These are phyloP conservation scores for Timema cristinae DNA, from an alignment of 2,888 invertebrate genomes.

Conservation along the genomic window DNA sequence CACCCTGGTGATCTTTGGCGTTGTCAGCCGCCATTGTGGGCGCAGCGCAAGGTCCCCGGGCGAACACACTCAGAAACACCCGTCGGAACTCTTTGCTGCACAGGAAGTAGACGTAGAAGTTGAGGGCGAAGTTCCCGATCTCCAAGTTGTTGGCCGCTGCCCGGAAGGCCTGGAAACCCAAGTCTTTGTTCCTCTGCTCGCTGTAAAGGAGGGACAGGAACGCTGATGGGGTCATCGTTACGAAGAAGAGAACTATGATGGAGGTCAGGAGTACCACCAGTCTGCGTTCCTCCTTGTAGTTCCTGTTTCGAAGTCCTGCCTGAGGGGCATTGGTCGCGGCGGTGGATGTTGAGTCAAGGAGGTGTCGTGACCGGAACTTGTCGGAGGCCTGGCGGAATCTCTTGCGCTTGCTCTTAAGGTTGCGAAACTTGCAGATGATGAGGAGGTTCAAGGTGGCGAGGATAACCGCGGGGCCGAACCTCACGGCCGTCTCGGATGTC, in stretches of 20 bases:
- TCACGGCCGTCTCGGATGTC: slow-evolving; percentile 44
- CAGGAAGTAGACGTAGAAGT: slow-evolving; percentile 48
- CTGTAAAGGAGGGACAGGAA: slow-evolving; percentile 45
- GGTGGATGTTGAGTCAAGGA: slow-evolving; percentile 22
- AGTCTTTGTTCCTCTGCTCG: slow-evolving; percentile 38
- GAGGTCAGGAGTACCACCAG: slow-evolving; percentile 46
- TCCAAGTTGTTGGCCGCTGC: slow-evolving; percentile 48
- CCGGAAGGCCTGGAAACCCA: slow-evolving; percentile 44
- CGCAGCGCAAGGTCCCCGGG: slow-evolving; percentile 1
- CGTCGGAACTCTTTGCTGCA: slow-evolving; percentile 44
- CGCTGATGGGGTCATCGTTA: slow-evolving; percentile 49
- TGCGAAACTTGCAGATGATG: slow-evolving; percentile 47
- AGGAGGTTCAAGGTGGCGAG: slow-evolving; percentile 46
- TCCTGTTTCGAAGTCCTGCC: slow-evolving; percentile 22
- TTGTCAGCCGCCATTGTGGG: neutral
- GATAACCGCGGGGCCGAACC: slow-evolving; percentile 47
- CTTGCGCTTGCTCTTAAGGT: slow-evolving; percentile 43
- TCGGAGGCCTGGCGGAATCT: slow-evolving; percentile 37
- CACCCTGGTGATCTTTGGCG: slow-evolving; percentile 10
- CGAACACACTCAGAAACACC: slow-evolving; percentile 34
- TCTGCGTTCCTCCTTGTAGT: slow-evolving; percentile 46
- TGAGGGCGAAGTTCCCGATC: slow-evolving; percentile 49
- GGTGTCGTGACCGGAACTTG: slow-evolving; percentile 28
- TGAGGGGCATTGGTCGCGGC: slow-evolving; percentile 13
- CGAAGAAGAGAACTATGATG: slow-evolving; percentile 48